phyloP scores from a whole-genome alignment of 2,888 invertebrate species.

The Coecobrya sp. region DNA sequence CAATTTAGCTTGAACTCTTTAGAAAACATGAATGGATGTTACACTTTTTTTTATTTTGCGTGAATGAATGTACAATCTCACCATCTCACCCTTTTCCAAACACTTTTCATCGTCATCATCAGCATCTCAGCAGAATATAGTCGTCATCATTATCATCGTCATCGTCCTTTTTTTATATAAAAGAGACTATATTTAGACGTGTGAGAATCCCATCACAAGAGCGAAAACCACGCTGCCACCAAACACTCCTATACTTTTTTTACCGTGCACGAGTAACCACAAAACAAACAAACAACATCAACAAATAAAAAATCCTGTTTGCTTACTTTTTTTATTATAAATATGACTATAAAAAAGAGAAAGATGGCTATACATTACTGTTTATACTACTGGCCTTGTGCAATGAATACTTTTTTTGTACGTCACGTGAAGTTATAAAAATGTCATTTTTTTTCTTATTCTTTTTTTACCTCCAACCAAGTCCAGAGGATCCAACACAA shows the following conservation, averaged over 20 bases:
- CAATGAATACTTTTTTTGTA: neutral
- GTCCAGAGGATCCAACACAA: neutral
- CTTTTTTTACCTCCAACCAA: no score
- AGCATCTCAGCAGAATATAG: no score
- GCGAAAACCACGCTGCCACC: neutral
- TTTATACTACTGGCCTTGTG: no score
- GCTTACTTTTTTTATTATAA: neutral
- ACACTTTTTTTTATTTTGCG: neutral
- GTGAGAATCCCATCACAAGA: conserved; percentile 1
- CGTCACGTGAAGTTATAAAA: neutral
- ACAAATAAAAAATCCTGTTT: conserved; percentile 8
- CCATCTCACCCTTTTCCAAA: neutral
- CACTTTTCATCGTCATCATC: neutral
- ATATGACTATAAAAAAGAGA: neutral
- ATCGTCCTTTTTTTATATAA: no score
- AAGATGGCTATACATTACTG: neutral
- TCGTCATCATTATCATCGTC: no score
- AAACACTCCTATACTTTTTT: neutral
- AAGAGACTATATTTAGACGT: neutral
- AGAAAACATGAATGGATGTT: no score
- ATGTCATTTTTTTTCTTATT: neutral
- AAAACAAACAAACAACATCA: conserved; percentile 5
- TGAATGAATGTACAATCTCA: neutral
- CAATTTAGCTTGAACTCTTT: neutral
- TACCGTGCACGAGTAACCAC: neutral